Base-by-base conservation (phyloP, 1,140 invertebrate species). In the Ceratina calcarata region DNA sequence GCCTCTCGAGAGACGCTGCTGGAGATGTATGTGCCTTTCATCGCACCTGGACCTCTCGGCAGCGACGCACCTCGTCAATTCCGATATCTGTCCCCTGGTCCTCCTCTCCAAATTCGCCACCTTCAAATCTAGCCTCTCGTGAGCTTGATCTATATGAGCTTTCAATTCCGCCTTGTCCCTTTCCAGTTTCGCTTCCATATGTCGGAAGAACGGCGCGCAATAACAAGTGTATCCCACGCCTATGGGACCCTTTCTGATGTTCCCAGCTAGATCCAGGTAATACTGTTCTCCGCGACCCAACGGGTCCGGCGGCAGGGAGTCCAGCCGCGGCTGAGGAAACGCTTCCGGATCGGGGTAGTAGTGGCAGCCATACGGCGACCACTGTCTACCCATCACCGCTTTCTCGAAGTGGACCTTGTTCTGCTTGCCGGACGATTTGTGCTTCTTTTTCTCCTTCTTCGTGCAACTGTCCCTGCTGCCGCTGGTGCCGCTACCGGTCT, bases 201-300 rank as follows among this genome's bases (percentile, higher is more conserved):
- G 96, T 79, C 96, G 95, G 89, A 99, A 96, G 87, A 98, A 96
- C 6, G 96, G 96, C 0, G 95, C 95, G 90, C 96, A 97, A 87
- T 96, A 96, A 89, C 96, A 97, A 1, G 96, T 96, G 87, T 97
- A 97, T 0, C 97, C 96, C 12, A 98, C 96, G 1, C 98, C 97
- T 13, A 98, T 95, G 0, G 98, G 98, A 7, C 98, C 98, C 92
- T 99, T 99, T 84, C 97, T 96, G 71, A 99, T 98, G 89, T 99
- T 98, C 3, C 98, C 98, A n/a, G 97, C 98, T 71, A 99, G 93
- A 91, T 99, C 98, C 70, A 98, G 94, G 91, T 97, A 99, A 91
- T 99, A 99, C 89, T 99, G 98, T 91, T 98, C 97, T 20, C 98
- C 98, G 83, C 96, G 95, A 82, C 95, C 95, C 1, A 99, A 92